Base-by-base conservation (phyloP, 35 echinoderm and acorn worm genomes). In the Apostichopus parvimensis region DNA sequence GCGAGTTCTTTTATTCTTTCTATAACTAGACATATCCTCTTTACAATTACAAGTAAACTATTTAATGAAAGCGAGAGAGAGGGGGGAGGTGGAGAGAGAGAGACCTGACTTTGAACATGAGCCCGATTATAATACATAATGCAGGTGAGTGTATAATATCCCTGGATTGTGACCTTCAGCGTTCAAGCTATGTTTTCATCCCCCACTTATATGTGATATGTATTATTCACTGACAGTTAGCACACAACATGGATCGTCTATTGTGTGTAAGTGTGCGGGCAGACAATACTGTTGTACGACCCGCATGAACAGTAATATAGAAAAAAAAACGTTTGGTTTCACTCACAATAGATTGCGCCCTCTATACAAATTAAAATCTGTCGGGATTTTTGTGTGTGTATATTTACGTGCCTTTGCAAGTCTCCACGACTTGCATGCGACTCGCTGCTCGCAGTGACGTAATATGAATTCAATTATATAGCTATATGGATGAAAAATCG, bases 181-280 rank as follows among this genome's bases (percentile, higher is more conserved):
- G 71, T n/a, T 75, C 7, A 18, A 22, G 14, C 7, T 75, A 75
- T 75, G 7, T 20, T 18, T 20, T 18, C n/a, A 18, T 75, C 6
- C 14, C n/a, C 6, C n/a, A 75, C 7, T 75, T 18, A n/a, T 75
- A 75, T 45, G 21, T 75, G 17, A n/a, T 75, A 75, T 75, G 17
- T 22, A 75, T 75, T 75, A 75, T 75, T 75, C 17, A 75, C 15
- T 75, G 71, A 24, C 71, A 22, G 58, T 12, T 61, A 61, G 71
- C 71, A 75, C 71, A 75, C 71, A 75, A 6, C 71, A 75, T 22
- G 11, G 71, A 20, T 75, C 4, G 71, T 18, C 71, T 20, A 75
- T 75, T 75, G 71, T 75, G 71, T 14, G 20, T 75, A 18, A 75
- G 71, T 75, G 71, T 75, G 71, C 71, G 71, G 71, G 17, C 71